Conservation (phyloP, 2,888 invertebrate genomes). For the Tenthredo scrophulariae region DNA sequence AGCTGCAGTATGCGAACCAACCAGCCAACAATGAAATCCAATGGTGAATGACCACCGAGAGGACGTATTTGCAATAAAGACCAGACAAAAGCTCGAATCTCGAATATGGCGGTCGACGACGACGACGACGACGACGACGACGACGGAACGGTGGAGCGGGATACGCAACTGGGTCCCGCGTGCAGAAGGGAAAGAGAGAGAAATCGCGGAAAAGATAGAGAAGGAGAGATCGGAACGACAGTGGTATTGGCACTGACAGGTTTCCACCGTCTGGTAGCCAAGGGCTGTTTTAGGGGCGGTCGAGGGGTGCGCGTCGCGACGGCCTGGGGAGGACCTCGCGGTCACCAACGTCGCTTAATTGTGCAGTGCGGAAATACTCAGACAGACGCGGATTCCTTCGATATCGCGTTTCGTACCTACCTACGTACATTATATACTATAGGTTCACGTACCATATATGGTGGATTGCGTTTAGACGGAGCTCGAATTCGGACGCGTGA, state of each 20-base stretch:
- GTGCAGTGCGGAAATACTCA: conserved; percentile 73
- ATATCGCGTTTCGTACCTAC: conserved; percentile 69
- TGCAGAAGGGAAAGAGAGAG: conserved; percentile 27
- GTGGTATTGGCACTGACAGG: conserved; percentile 55
- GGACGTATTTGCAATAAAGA: conserved; percentile 60
- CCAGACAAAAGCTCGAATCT: conserved; percentile 53
- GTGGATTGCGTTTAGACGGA: not conserved
- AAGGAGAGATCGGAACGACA: conserved; percentile 11
- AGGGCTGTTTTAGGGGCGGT: conserved; percentile 50
- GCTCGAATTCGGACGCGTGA: not conserved
- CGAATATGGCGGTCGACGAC: not conserved
- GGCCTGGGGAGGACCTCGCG: conserved; percentile 29
- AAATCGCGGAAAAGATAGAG: conserved; percentile 47
- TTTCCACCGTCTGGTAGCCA: conserved; percentile 51
- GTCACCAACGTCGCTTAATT: conserved; percentile 65
- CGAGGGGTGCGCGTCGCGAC: conserved; percentile 24
- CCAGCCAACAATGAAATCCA: conserved; percentile 65
- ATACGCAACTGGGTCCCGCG: conserved; percentile 28
- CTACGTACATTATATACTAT: not conserved
- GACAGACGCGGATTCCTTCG: conserved; percentile 73
- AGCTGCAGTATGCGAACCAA: conserved; percentile 22
- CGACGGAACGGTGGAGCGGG: not conserved
- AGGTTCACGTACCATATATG: too few relatives aligned
- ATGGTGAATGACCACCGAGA: conserved; percentile 63
- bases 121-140: not conserved